Conservation (phyloP, 37 sponge, comb jelly and placozoan genomes). For the Tethya wilhelma region DNA sequence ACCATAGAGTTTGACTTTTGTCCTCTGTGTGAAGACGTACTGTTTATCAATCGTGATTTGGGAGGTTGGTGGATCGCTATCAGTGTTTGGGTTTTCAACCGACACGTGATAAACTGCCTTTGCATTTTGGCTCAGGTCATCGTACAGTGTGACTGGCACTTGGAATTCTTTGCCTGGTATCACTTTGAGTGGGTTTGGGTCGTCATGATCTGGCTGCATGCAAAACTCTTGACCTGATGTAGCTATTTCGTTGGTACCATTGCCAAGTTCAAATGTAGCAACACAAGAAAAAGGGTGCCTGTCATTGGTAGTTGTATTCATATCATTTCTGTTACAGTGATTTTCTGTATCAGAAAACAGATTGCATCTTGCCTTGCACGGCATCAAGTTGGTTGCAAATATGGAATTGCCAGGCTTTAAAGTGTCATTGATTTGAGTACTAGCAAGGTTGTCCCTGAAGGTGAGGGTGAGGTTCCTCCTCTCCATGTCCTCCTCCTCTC, state of each 20-base stretch:
- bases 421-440: background rate
- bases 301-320: background rate
- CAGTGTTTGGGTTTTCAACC: background rate
- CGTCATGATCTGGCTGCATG: background rate
- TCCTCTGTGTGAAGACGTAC: background rate
- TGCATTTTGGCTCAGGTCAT: background rate
- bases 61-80: background rate
- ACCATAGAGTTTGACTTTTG: background rate
- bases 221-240: background rate
- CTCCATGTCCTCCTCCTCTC: background rate
- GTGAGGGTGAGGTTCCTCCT: background rate
- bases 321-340: background rate
- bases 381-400: background rate
- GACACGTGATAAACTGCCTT: background rate
- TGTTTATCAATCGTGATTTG: background rate
- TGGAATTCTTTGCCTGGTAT: background rate
- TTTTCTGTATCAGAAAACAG: background rate
- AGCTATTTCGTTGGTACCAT: background rate
- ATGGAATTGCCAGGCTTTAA: background rate
- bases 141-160: conserved; percentile 3
- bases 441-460: background rate
- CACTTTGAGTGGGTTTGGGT: background rate
- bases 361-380: background rate
- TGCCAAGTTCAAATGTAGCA: background rate
- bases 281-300: background rate